Percentiles rank a stretch among this genome's conserved stretches.
These are phyloP conservation scores for Eulithis prunata DNA, from an alignment of 2,888 invertebrate species.

Conservation along the genomic window DNA sequence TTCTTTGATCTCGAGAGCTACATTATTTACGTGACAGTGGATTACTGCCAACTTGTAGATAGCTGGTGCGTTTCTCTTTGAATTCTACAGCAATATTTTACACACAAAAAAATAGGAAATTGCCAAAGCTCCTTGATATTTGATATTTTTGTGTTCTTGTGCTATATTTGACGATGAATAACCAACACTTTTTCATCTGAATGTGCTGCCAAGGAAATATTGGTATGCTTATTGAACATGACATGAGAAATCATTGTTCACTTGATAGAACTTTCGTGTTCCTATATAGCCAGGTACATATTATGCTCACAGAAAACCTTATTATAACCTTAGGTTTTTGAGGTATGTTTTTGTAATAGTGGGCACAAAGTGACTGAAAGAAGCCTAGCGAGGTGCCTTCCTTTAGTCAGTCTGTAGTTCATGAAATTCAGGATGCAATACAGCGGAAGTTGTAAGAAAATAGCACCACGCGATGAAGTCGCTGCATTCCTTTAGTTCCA, in stretches of 20 bases:
- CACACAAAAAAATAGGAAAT: neutral
- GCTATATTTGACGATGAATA: neutral
- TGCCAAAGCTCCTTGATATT: conserved; percentile 1
- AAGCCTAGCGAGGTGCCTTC: too few relatives aligned
- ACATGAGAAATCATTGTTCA: neutral
- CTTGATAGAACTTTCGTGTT: too few relatives aligned
- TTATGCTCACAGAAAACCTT: too few relatives aligned
- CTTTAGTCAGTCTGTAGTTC: too few relatives aligned
- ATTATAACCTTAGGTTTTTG: too few relatives aligned
- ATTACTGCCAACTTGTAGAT: conserved; percentile 35
- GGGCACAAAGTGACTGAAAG: too few relatives aligned
- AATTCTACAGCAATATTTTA: conserved; percentile 31
- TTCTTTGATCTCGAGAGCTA: conserved; percentile 23
- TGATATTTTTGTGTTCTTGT: neutral
- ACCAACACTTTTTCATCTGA: conserved; percentile 11
- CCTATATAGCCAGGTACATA: too few relatives aligned
- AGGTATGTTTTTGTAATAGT: too few relatives aligned
- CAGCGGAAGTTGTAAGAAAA: too few relatives aligned
- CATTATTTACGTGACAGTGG: conserved; percentile 27
- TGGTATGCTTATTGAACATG: neutral
- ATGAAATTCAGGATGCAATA: too few relatives aligned
- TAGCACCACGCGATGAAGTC: too few relatives aligned
- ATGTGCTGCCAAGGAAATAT: neutral
- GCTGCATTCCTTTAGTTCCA: neutral
- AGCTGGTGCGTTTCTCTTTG: conserved; percentile 29